Conservation (phyloP, 2,113 vertebrate species). For the Cardinalis cardinalis region DNA sequence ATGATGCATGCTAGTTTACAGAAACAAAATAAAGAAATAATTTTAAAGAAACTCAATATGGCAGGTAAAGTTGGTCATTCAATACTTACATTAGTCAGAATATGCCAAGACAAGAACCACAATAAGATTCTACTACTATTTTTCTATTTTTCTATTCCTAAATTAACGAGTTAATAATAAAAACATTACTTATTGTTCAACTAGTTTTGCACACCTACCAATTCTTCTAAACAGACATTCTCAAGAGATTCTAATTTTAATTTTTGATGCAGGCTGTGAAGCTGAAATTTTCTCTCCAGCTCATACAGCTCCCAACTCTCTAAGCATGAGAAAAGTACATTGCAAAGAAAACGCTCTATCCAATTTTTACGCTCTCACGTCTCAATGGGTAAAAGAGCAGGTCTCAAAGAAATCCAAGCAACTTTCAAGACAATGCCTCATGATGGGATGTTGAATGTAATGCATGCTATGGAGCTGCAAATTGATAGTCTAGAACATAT, state of each 20-base stretch:
- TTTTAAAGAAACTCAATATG: neutral
- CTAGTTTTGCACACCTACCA: accelerated
- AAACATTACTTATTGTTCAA: neutral
- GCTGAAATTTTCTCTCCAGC: neutral
- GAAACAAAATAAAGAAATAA: neutral
- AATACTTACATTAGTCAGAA: neutral
- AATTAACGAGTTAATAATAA: neutral
- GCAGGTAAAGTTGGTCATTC: neutral
- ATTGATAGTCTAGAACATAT: neutral
- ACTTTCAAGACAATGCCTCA: neutral
- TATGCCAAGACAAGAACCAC: neutral
- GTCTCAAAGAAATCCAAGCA: neutral
- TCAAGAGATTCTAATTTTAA: neutral
- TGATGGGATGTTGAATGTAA: neutral
- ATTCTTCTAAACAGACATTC: neutral
- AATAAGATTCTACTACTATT: neutral
- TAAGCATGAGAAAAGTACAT: neutral
- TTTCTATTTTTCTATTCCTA: neutral
- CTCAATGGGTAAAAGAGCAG: neutral
- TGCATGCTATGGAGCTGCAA: neutral
- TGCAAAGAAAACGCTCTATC: neutral
- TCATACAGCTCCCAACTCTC: neutral
- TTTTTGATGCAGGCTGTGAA: neutral
- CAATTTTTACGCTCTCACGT: neutral
- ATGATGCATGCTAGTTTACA: neutral